A percentile compares a stretch with the other conserved stretches of the same genome.
phyloP scores from a whole-genome alignment of 2,797 vertebrate species.

The Lerista edwardsae region DNA sequence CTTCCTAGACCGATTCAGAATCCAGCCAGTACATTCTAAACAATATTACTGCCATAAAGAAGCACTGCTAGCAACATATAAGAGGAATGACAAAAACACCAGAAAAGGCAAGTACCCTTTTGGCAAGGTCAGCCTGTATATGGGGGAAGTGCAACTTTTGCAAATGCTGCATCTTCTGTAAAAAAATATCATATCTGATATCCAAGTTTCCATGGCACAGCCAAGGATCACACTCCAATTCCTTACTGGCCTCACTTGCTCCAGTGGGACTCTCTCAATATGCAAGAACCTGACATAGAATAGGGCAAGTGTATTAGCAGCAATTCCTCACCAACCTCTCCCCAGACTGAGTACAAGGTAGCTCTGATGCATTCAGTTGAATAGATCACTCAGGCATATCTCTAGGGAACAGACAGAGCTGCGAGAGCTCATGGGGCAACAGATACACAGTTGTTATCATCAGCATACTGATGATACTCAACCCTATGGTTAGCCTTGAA shows the following conservation, averaged over 20 bases:
- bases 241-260: neutral
- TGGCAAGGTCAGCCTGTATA: neutral
- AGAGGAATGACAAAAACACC: neutral
- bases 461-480: slow-evolving; percentile 24
- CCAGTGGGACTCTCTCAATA: neutral
- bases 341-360: neutral
- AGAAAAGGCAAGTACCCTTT: neutral
- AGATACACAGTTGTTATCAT: slow-evolving; percentile 21
- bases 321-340: neutral
- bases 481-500: slow-evolving; percentile 15
- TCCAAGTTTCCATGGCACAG: neutral
- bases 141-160: neutral
- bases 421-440: slow-evolving; percentile 8
- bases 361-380: slow-evolving; percentile 1
- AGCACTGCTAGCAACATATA: neutral
- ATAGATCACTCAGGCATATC: slow-evolving; percentile 12
- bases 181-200: neutral
- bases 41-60: neutral
- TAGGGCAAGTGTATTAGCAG: neutral
- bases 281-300: neutral
- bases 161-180: neutral
- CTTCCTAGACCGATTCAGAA: neutral
- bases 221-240: neutral
- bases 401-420: slow-evolving; percentile 15
- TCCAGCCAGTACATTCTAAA: neutral